Evolutionary conservation across 2,888 invertebrate genomes (phyloP).

Genomic region (Pammene aurita): DNA sequence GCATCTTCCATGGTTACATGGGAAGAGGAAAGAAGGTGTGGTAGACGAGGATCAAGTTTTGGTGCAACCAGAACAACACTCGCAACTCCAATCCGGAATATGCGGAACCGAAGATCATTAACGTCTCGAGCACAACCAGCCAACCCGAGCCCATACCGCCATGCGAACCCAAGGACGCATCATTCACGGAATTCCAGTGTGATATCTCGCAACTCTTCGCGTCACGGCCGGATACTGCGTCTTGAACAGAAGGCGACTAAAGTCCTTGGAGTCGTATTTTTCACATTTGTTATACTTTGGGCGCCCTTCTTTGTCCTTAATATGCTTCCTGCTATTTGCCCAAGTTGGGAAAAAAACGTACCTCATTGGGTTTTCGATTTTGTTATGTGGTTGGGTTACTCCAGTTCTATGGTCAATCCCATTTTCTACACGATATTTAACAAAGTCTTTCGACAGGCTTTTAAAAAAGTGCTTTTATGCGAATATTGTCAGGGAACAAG

Average conservation of each 20-base stretch:
- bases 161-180: slow-evolving; percentile 85
- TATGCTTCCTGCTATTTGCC: slow-evolving; percentile 92
- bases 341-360: slow-evolving; percentile 89
- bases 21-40: slow-evolving; percentile 85
- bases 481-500: slow-evolving; percentile 84
- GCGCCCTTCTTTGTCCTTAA: slow-evolving; percentile 97
- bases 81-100: slow-evolving; percentile 77
- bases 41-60: slow-evolving; percentile 88
- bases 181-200: slow-evolving; percentile 92
- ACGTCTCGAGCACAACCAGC: slow-evolving; percentile 61
- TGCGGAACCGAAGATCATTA: slow-evolving; percentile 69
- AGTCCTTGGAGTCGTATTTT: slow-evolving; percentile 96
- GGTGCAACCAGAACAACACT: slow-evolving; percentile 86
- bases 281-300: slow-evolving; percentile 97
- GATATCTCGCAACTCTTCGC: slow-evolving; percentile 90
- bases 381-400: slow-evolving; percentile 96
- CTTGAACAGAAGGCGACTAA: slow-evolving; percentile 98
- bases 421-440: slow-evolving; percentile 98
- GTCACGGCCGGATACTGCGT: slow-evolving; percentile 92
- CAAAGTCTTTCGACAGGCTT: slow-evolving; percentile 95
- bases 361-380: slow-evolving; percentile 92
- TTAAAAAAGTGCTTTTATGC: slow-evolving; percentile 92
- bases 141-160: slow-evolving; percentile 70
- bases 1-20: slow-evolving; percentile 91
- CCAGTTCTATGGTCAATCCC: slow-evolving; percentile 97